Percentiles rank a stretch among this genome's conserved stretches.
phyloP scores from a whole-genome alignment of 2,888 invertebrate species.

The Leptinotarsa rubiginosa region DNA sequence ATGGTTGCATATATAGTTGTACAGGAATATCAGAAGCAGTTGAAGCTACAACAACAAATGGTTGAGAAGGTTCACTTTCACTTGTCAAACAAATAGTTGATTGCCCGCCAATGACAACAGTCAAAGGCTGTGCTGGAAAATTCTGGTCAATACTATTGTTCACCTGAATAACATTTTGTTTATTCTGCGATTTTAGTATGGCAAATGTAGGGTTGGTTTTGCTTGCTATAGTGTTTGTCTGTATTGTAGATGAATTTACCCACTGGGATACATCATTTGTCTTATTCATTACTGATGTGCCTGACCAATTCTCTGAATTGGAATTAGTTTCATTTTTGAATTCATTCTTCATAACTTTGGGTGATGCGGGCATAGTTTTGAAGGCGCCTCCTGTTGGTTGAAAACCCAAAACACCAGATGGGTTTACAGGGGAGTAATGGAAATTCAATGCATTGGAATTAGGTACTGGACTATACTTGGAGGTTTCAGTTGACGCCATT shows the following conservation, averaged over 20 bases:
- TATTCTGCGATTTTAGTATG: conserved; percentile 61
- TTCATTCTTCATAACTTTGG: conserved; percentile 66
- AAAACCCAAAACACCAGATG: conserved; percentile 87
- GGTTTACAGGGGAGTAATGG: conserved; percentile 81
- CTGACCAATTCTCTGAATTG: conserved; percentile 49
- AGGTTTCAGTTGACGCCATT: conserved; percentile 69
- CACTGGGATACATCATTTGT: conserved; percentile 52
- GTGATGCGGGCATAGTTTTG: conserved; percentile 82
- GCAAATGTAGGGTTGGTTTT: conserved; percentile 59
- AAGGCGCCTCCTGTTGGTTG: conserved; percentile 95
- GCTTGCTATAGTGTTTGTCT: conserved; percentile 53
- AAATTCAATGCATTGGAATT: conserved; percentile 67
- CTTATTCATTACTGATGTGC: conserved; percentile 45
- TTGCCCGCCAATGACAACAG: conserved; percentile 62
- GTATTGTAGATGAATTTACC: conserved; percentile 53
- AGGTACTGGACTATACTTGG: conserved; percentile 67
- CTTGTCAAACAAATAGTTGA: conserved; percentile 60
- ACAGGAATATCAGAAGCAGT: conserved; percentile 63
- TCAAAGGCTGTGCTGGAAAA: conserved; percentile 64
- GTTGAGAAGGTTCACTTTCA: conserved; percentile 59
- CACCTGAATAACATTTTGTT: conserved; percentile 59
- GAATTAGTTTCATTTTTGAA: conserved; percentile 41
- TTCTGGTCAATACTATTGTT: conserved; percentile 57
- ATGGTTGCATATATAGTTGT: conserved; percentile 65
- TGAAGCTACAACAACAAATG: conserved; percentile 63